phyloP scores from a whole-genome alignment of 2,797 vertebrate genomes.

The Rallus crepitans region DNA sequence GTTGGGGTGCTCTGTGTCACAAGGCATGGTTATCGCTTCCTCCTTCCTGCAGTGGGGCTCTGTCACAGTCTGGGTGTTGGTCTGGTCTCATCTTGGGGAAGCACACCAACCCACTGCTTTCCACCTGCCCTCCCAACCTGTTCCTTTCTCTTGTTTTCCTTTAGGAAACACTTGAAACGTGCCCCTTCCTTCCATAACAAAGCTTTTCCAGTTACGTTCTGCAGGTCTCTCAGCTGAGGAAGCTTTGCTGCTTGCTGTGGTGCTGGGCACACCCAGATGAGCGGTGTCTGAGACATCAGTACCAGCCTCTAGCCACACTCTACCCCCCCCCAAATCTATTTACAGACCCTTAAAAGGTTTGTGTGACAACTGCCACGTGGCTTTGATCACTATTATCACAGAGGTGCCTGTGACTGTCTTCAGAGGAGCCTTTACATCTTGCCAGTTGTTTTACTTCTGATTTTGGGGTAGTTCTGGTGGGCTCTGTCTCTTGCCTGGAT shows the following conservation, averaged over 20 bases:
- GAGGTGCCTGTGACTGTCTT: neutral
- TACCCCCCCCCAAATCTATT: neutral
- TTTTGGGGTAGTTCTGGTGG: neutral
- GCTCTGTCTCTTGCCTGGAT: neutral
- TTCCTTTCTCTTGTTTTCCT: neutral
- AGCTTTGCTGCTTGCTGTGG: neutral
- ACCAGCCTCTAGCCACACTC: accelerated
- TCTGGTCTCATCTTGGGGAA: neutral
- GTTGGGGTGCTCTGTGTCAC: neutral
- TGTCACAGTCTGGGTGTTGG: neutral
- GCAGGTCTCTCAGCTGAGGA: neutral
- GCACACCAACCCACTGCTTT: neutral
- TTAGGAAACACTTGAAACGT: neutral
- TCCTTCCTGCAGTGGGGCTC: neutral
- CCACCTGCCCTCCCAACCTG: neutral
- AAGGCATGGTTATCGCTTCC: neutral
- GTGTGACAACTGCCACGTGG: neutral
- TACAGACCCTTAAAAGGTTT: neutral
- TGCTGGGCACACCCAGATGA: neutral
- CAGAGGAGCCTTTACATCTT: neutral
- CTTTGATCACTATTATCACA: neutral
- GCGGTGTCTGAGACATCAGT: neutral
- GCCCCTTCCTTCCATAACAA: neutral
- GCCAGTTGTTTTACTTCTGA: neutral
- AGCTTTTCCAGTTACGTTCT: neutral